Base-by-base conservation (phyloP, 2,888 invertebrate genomes). In the Fragum fragum region DNA sequence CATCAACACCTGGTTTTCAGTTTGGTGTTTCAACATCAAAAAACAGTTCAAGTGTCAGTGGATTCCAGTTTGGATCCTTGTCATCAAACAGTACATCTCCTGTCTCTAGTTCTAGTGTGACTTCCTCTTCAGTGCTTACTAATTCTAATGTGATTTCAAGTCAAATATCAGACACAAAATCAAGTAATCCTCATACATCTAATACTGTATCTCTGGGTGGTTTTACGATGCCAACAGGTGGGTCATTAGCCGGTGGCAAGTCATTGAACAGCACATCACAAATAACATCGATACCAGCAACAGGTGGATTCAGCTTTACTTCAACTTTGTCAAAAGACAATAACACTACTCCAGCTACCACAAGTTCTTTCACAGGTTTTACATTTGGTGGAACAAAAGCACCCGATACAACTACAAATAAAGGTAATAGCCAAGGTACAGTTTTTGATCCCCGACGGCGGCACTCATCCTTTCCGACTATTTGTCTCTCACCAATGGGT, bases 271-370 rank as follows among this genome's bases (percentile, higher is more conserved):
- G 66, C 26, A 47, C 72, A n/a, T 32, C 63, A 53, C 68, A 75
- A 63, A 61, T 28, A 68, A 69, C 66, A 21, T 42, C 26, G 29
- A 36, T 28, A 42, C 36, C 42, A 42, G n/a, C 18, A 57, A 16
- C 32, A 29, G 84, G 81, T 52, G 84, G 87, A 63, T 87, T 87
- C 70, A 79, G 55, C 32, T 77, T 81, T 79, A 59, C 73, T 61
- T 69, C 68, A 26, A 59, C 69, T 52, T 71, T 52, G 72, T 79
- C 68, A 47, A 73, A 68, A 53, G 73, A 79, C 28, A 63, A 59
- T 21, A 73, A 53, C 29, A 70, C 73, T 16, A 39, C 42, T 14
- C 61, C 78, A 52, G 63, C 69, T 39, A 63, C 68, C n/a, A 23
- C 42, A 52, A 81, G 23, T 79, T 71, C 85, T 47, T 66, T 72